Base-by-base conservation (phyloP, 64 coral and sea anemone species). In the Montipora cactus region DNA sequence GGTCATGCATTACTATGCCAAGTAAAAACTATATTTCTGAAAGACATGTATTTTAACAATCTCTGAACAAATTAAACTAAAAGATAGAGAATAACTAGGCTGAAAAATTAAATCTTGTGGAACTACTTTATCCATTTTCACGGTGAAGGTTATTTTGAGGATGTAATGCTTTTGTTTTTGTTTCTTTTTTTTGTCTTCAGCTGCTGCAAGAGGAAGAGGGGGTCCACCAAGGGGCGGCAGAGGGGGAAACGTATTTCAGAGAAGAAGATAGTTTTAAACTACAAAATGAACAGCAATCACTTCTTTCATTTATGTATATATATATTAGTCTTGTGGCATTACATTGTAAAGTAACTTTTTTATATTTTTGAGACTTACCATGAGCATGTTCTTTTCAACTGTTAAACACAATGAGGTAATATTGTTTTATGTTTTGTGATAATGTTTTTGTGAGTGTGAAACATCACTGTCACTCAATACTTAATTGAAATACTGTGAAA, bases 241-340 rank as follows among this genome's bases (percentile, higher is more conserved):
- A 84, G 95, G 95, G 19, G 95, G 82, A 15, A 97, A 97, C 81
- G 93, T 97, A n/a, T 97, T 97, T 83, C 95, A 97, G 67, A 90
- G 93, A 94, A 94, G 95, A 84, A 97, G 90, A 92, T 97, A 97
- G 91, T 76, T 61, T 37, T 9, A 13, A 10, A 18, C 69, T 67
- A 45, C 70, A 8, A 19, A 47, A 69, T 21, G 9, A 37, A 67
- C 78, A 37, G 11, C 18, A 13, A 18, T n/a, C 14, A n/a, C 12
- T 68, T 4, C 12, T n/a, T 12, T 4, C 61, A 64, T 64, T 64
- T 12, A 11, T 64, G 61, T 64, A 57, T 15, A 64, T 10, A 55
- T 55, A 10, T 55, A 55, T 10, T 7, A 37, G 37, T 37, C 37
- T 37, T 37, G 37, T 37, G 37, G 37, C 37, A 37, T 37, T 37